These are phyloP conservation scores for Columba guinea DNA, from an alignment of 2,797 vertebrate genomes.

Conservation along the genomic window DNA sequence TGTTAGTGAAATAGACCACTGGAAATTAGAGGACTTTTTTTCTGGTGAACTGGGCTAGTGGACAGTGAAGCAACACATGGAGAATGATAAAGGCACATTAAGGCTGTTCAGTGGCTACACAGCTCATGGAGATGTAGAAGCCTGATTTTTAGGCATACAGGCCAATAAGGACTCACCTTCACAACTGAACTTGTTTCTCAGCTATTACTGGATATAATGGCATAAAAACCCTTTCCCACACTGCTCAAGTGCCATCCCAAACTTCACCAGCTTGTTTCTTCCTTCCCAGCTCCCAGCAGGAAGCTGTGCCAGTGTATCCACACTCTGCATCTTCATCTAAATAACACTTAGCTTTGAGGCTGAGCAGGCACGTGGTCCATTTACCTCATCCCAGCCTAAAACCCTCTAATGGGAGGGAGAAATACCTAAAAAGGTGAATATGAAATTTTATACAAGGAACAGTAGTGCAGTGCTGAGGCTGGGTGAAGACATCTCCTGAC, in stretches of 20 bases:
- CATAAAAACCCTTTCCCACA: not conserved
- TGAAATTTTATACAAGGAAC: not conserved
- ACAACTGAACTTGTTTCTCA: not conserved
- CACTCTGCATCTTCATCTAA: not conserved
- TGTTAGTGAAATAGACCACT: not conserved
- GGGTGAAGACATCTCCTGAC: not conserved
- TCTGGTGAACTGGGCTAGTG: not conserved
- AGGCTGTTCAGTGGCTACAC: not conserved
- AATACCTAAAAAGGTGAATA: not conserved
- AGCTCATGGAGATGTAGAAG: not conserved
- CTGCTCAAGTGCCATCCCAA: not conserved
- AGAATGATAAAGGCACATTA: not conserved
- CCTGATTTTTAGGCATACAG: not conserved
- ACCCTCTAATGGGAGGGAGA: not conserved
- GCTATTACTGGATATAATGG: not conserved
- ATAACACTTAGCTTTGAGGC: not conserved
- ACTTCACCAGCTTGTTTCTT: not conserved
- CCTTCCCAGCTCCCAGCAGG: not conserved
- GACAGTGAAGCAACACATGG: not conserved
- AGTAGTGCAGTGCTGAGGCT: not conserved
- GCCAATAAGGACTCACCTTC: not conserved
- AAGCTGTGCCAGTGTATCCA: not conserved
- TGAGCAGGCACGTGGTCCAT: not conserved
- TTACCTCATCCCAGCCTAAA: not conserved
- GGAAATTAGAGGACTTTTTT: not conserved